Base-by-base conservation (phyloP, 2,797 vertebrate genomes). In the Phoeniculus purpureus region DNA sequence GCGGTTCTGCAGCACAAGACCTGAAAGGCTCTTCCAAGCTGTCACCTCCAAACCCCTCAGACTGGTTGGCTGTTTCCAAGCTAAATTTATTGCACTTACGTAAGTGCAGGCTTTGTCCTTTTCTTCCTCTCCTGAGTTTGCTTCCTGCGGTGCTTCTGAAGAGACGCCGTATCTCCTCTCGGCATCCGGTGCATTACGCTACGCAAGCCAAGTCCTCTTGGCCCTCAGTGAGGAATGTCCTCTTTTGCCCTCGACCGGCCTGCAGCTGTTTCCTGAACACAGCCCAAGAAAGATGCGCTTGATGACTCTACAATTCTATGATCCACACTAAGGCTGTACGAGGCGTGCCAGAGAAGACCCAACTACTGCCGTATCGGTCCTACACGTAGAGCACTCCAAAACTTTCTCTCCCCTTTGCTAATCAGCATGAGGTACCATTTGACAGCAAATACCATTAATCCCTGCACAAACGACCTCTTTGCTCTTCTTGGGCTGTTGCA, bases 81-180 rank as follows among this genome's bases (percentile, higher is more conserved):
- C 64, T 91, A 94, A 84, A 94, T 81, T 92, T 94, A n/a, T n/a
- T n/a, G n/a, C 59, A 55, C n/a, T 95, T 92, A 89, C 7, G 10
- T 81, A 94, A 92, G 73, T 7, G 32, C 74, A 74, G 91, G 60
- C 47, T 94, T 95, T 89, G 87, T 71, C 82, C 77, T 94, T 89
- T 87, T 67, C 66, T 93, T 91, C 50, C 34, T 56, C 71, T 94
- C 91, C 27, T 2, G 17, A 80, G 32, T 68, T 80, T 85, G 62
- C 84, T 90, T 94, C 81, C 76, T 89, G 89, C 81, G 93, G 85
- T 62, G 89, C 70, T 89, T 96, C 79, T 94, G 87, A 87, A 54
- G 64, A 70, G 67, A 91, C 60, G 50, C 18, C 85, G 0, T 60
- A 86, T 87, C 67, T 83, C 55, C 45, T 75, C 47, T 81, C 91